phyloP scores from a whole-genome alignment of 2,888 invertebrate species.

The Griposia aprilina region DNA sequence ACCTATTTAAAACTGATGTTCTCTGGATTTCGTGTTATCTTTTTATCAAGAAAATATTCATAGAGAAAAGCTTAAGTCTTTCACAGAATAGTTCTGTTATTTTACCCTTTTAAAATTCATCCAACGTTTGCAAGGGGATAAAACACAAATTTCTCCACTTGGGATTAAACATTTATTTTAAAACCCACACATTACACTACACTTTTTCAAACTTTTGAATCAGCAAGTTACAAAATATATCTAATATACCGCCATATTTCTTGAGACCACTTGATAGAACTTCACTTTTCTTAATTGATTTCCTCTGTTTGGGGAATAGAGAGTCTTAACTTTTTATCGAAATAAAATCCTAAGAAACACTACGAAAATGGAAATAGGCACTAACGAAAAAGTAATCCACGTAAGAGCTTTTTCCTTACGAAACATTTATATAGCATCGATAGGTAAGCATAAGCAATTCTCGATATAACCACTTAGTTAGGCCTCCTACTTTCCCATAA shows the following conservation, averaged over 20 bases:
- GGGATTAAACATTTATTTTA: not conserved
- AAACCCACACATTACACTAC: too few species aligned
- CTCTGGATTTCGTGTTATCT: not conserved
- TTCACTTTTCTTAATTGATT: not conserved
- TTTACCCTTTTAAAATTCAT: not conserved
- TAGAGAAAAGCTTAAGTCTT: not conserved
- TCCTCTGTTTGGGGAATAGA: not conserved
- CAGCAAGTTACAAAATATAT: not conserved
- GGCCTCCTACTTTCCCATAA: not conserved
- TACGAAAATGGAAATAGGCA: slow-evolving; percentile 25
- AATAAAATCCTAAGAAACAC: slow-evolving; percentile 17
- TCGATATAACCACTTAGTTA: slow-evolving; percentile 12
- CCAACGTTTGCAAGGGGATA: not conserved
- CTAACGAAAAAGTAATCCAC: slow-evolving; percentile 40
- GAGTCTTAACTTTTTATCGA: not conserved
- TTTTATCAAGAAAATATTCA: not conserved
- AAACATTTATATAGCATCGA: not conserved
- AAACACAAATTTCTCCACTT: not conserved
- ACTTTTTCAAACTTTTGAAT: not conserved
- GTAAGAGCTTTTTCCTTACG: slow-evolving; percentile 38
- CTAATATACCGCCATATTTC: not conserved
- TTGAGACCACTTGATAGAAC: too few species aligned
- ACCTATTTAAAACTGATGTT: not conserved
- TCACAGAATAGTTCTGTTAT: not conserved
- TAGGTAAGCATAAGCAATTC: not conserved